Evolutionary conservation across 2,888 invertebrate species (phyloP).

Genomic region (Busseola fusca): DNA sequence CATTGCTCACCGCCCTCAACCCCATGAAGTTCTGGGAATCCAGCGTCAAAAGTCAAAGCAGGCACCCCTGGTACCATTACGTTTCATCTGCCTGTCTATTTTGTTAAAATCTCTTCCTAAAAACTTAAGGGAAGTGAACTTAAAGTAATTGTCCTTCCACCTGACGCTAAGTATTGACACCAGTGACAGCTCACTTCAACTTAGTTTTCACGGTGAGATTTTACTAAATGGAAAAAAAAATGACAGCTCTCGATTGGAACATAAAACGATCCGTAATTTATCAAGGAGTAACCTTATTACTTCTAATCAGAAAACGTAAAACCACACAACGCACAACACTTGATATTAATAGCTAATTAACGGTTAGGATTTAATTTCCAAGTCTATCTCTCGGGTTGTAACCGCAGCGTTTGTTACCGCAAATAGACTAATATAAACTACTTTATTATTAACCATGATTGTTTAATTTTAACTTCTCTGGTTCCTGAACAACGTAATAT

Average conservation of each 20-base stretch:
- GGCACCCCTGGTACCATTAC: no score
- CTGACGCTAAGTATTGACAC: not conserved
- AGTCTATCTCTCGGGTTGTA: conserved; percentile 14
- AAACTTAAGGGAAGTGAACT: not conserved
- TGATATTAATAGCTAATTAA: conserved; percentile 24
- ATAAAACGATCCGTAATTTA: not conserved
- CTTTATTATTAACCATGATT: not conserved
- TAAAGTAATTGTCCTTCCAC: not conserved
- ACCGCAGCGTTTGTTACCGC: conserved; percentile 12
- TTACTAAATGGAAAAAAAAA: no score
- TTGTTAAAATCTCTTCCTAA: no score
- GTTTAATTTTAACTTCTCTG: not conserved
- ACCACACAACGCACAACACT: conserved; percentile 12
- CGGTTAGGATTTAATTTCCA: conserved; percentile 31
- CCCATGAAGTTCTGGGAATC: no score
- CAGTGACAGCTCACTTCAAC: not conserved
- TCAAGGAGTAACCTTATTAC: not conserved
- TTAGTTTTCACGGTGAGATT: not conserved
- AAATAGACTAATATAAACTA: conserved; percentile 12
- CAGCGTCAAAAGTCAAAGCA: no score
- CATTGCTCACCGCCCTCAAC: no score
- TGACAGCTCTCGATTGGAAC: no score
- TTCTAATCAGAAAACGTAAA: not conserved
- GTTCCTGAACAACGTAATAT: not conserved
- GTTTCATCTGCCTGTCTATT: no score